Conservation (phyloP, 2,113 vertebrate species). For the Dicrurus megarhynchus region DNA sequence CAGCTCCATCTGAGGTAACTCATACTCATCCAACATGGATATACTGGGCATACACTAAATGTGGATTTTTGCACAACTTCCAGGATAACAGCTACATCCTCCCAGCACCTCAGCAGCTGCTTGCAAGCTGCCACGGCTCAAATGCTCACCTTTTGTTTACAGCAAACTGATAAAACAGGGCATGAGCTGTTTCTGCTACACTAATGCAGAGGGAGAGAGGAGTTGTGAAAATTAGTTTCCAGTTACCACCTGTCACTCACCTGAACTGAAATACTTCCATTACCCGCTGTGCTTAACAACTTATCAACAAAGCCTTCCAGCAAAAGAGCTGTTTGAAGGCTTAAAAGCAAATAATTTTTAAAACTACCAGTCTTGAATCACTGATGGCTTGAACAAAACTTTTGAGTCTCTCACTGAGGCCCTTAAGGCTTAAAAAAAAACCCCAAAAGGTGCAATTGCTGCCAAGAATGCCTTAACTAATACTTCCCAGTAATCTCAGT, state of each 20-base stretch:
- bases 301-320: neutral
- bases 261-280: neutral
- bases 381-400: neutral
- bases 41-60: neutral
- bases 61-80: neutral
- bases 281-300: neutral
- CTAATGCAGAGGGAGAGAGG: neutral
- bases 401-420: neutral
- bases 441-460: neutral
- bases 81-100: neutral
- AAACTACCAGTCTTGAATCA: neutral
- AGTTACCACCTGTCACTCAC: neutral
- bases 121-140: neutral
- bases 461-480: neutral
- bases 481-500: neutral
- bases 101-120: neutral
- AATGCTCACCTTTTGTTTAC: neutral
- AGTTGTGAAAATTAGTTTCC: neutral
- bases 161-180: neutral
- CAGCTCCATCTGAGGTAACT: neutral
- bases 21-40: fast-evolving
- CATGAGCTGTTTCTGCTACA: neutral
- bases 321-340: neutral
- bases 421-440: neutral
- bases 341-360: neutral